These are phyloP conservation scores for Nylanderia fulva DNA, from an alignment of 1,140 invertebrate species.

Conservation along the genomic window DNA sequence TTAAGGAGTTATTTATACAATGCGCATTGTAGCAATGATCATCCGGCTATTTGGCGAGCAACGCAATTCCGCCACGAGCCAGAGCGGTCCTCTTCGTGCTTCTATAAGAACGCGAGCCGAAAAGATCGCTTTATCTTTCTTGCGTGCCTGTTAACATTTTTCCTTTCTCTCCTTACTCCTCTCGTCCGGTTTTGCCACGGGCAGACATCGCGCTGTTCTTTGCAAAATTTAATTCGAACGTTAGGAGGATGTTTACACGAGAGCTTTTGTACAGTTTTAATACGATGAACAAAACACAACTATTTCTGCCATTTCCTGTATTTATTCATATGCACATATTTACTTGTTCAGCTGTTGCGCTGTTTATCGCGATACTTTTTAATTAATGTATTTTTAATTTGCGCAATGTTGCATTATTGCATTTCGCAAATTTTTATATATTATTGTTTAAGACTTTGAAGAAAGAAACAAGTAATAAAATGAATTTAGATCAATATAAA, in stretches of 20 bases:
- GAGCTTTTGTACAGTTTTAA: slow-evolving; percentile 14
- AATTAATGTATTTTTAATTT: background rate
- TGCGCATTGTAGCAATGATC: slow-evolving; percentile 13
- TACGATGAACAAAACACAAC: slow-evolving; percentile 4
- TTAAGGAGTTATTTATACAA: slow-evolving; percentile 11
- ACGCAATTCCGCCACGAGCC: background rate
- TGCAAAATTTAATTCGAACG: slow-evolving; percentile 53
- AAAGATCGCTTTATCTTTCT: slow-evolving; percentile 46
- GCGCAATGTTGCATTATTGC: background rate
- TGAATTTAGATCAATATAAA: no score
- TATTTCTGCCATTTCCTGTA: background rate
- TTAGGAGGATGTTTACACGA: slow-evolving; percentile 22
- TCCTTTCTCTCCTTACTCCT: background rate
- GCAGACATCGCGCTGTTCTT: background rate
- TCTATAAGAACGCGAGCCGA: background rate
- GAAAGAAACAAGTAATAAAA: no score
- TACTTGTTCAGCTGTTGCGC: background rate
- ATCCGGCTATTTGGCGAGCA: slow-evolving; percentile 9
- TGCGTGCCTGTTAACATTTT: slow-evolving; percentile 14
- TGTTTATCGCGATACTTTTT: background rate
- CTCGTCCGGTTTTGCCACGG: background rate
- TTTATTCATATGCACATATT: background rate
- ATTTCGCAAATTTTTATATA: background rate
- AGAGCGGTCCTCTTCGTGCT: background rate
- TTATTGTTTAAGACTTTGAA: background rate